Base-by-base conservation (phyloP, 2,888 invertebrate genomes). In the Papilio demoleus region DNA sequence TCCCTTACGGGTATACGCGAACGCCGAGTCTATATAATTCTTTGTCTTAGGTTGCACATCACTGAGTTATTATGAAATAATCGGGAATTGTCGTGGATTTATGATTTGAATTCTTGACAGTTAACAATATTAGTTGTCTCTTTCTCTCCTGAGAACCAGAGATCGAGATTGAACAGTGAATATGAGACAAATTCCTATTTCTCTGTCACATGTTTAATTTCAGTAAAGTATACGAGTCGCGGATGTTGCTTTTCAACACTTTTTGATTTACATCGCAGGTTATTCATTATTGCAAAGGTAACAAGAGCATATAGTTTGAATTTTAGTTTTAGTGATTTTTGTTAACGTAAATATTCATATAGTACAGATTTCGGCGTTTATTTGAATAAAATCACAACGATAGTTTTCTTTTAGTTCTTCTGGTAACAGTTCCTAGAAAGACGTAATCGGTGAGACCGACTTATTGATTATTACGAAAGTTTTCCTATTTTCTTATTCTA, bases 371-470 rank as follows among this genome's bases (percentile, higher is more conserved):
- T 9, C 2, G 17, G 17, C n/a, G 31, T 53, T 31, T n/a, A 31
- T 53, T 53, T 53, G n/a, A 27, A 31, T 53, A 31, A 53, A 31
- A 53, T 4, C 27, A 50, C 27, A 8, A 27, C 27, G n/a, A 9
- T 1, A 53, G 53, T 53, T 53, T 53, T 53, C 31, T 31, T 53
- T 53, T n/a, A 53, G 8, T 53, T 53, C 17, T 31, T 9, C 9
- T 31, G n/a, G 17, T 27, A 31, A n/a, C 17, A n/a, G n/a, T 53
- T 53, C n/a, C 8, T 53, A 31, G 53, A 53, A 53, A n/a, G n/a
- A 27, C 53, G 53, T 53, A 53, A 53, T 53, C 53, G 53, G 53
- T 53, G 31, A 53, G 53, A 31, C 9, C 9, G 53, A 9, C n/a
- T 31, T 53, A n/a, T 8, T n/a, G 2, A 27, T 31, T 31, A 53